A percentile compares a stretch with the other conserved stretches of the same genome.
These are phyloP conservation scores for Coregonus sp. DNA, from an alignment of 2,797 vertebrate genomes.

Conservation along the genomic window DNA sequence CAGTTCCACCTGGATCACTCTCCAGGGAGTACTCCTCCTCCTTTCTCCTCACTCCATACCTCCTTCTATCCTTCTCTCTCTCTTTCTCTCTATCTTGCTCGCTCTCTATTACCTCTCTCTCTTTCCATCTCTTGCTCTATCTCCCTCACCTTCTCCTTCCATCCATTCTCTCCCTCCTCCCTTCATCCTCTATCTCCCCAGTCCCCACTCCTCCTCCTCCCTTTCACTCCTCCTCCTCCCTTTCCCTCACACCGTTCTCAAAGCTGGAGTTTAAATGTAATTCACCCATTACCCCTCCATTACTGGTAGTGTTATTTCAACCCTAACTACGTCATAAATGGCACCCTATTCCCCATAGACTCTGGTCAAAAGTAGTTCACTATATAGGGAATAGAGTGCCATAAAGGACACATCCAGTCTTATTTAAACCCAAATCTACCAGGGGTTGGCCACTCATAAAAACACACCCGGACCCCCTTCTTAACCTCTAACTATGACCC, in stretches of 20 bases:
- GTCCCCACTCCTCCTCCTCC: neutral
- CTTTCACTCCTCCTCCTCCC: neutral
- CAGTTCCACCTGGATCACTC: conserved; percentile 6
- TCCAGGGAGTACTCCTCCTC: neutral
- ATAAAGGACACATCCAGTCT: neutral
- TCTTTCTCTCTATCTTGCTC: too few species aligned
- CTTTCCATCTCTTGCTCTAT: too few species aligned
- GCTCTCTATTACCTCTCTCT: neutral
- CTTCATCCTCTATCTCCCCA: neutral
- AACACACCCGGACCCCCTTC: conserved; percentile 3
- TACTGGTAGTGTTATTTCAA: conserved; percentile 5
- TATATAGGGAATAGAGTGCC: neutral
- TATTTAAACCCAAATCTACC: neutral
- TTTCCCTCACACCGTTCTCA: neutral
- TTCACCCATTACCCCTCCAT: neutral
- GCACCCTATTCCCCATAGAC: neutral
- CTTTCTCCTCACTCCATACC: neutral
- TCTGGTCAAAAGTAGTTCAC: neutral
- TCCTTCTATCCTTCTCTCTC: neutral
- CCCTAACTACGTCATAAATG: neutral
- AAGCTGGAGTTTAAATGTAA: conserved; percentile 7
- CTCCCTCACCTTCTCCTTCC: too few species aligned
- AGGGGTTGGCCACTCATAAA: neutral
- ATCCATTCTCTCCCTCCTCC: neutral
- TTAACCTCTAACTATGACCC: conserved; percentile 2